Evolutionary conservation across 2,888 invertebrate genomes (phyloP), one percentile per base, ranked within the genome.

Genomic region (Epsilonema sp.): DNA sequence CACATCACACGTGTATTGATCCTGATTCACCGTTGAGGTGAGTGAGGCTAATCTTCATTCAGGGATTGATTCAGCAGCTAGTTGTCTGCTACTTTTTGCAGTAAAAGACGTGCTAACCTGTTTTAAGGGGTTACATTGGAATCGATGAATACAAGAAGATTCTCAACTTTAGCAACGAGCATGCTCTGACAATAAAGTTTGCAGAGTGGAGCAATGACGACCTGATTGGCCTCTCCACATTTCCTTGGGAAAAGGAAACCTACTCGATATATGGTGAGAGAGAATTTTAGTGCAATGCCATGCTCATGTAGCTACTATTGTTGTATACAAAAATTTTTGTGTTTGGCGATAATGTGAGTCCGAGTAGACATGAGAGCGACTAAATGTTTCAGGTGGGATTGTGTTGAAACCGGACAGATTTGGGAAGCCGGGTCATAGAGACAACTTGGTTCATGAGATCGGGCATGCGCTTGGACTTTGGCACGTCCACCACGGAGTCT

Each of bases 401-500:
- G 55, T 63, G 11, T 54, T 65, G 42, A 59, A 60, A 23, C 55
- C 56, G 3, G 53, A 58, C 44, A 54, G 52, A 19, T 64, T 58
- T 45, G 64, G 64, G 4, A 44, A 45, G 2, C 46, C 45, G 0
- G 58, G 56, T 4, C 53, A 56, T 38, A 51, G 55, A 22, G 55
- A 59, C 48, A 58, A 55, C 31, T 51, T 65, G 23, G 56, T 65
- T 1, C 66, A 66, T 47, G 66, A 66, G 52, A 49, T 66, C 8
- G 66, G 66, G 1, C 66, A 65, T 51, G 56, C 54, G 20, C 54
- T 66, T 19, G 66, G 66, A 2, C 55, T 66, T 16, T 63, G 62
- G 62, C 65, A 65, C 51, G 64, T 65, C 45, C 64, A 64, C 46
- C 59, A 58, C 40, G 65, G 65, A 2, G 53, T 65, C 23, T 58